A percentile compares a stretch with the other conserved stretches of the same genome.
These are phyloP conservation scores for Caenorhabditis tropicalis DNA, from an alignment of 1,140 invertebrate genomes.

Conservation along the genomic window DNA sequence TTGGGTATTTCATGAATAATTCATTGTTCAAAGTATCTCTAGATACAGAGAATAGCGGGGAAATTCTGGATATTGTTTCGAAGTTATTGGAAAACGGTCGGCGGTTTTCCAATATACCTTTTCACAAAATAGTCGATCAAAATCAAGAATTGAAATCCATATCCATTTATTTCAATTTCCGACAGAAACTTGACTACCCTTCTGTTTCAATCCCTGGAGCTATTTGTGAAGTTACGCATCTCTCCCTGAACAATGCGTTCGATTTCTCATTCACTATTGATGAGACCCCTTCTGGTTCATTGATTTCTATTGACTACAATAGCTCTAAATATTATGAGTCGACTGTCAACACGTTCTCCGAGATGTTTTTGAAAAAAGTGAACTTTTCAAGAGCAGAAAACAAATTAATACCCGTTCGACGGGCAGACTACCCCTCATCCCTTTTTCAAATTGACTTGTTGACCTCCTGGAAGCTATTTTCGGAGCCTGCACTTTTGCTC, in stretches of 20 bases:
- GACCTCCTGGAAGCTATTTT: conserved; percentile 30
- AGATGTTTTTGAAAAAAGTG: background rate
- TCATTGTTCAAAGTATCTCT: conserved; percentile 45
- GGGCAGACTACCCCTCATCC: background rate
- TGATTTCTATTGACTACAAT: conserved; percentile 59
- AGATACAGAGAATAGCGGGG: background rate
- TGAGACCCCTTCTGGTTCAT: conserved; percentile 50
- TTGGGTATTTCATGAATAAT: conserved; percentile 70
- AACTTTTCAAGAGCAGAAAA: background rate
- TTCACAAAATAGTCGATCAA: conserved; percentile 60
- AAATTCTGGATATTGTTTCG: conserved; percentile 50
- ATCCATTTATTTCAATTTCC: conserved; percentile 64
- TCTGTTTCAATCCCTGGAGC: conserved; percentile 54
- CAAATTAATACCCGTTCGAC: background rate
- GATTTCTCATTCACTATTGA: conserved; percentile 64
- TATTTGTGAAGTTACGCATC: conserved; percentile 53
- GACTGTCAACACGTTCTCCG: conserved; percentile 40
- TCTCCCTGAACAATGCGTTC: conserved; percentile 63
- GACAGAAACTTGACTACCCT: conserved; percentile 67
- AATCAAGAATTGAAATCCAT: background rate
- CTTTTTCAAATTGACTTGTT: background rate
- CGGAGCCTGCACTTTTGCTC: conserved; percentile 24
- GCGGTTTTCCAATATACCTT: conserved; percentile 59
- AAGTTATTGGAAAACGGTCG: conserved; percentile 9
- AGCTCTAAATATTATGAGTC: conserved; percentile 9